Percentiles rank a stretch among this genome's conserved stretches.
Conservation (phyloP, 2,113 vertebrate genomes). For the Dicentrarchus labrax region DNA sequence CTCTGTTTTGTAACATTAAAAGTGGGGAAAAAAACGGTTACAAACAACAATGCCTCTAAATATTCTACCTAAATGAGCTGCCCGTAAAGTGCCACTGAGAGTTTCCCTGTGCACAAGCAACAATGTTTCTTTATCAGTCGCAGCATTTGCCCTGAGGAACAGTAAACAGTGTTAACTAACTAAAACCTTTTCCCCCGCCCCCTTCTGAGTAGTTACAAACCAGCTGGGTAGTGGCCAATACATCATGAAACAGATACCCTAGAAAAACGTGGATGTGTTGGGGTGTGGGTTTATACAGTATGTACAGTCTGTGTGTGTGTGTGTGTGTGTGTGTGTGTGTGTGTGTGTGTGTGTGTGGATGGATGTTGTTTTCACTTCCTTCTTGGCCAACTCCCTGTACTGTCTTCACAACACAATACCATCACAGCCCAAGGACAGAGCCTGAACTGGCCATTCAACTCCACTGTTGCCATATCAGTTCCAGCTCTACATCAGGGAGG, state of each 20-base stretch:
- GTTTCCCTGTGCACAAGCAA: not conserved
- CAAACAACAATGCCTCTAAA: not conserved
- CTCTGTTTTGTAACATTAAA: not conserved
- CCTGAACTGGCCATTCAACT: slow-evolving; percentile 36
- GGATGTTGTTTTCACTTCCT: slow-evolving; percentile 50
- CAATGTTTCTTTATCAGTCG: slow-evolving; percentile 4
- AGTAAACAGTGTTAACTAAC: slow-evolving; percentile 64
- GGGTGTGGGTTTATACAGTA: slow-evolving; percentile 11
- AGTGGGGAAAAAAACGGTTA: not conserved
- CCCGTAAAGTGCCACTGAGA: not conserved
- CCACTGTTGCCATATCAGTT: slow-evolving; percentile 38
- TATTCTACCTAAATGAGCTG: not conserved
- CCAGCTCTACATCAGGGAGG: slow-evolving; percentile 13
- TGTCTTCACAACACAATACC: slow-evolving; percentile 48
- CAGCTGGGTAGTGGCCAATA: slow-evolving; percentile 48
- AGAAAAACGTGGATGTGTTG: slow-evolving; percentile 18
- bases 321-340: too few relatives aligned
- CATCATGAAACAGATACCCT: slow-evolving; percentile 45
- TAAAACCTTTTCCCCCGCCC: slow-evolving; percentile 6
- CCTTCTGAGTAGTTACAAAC: slow-evolving; percentile 26
- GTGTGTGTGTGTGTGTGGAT: slow-evolving; percentile 25
- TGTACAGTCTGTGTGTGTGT: slow-evolving; percentile 21
- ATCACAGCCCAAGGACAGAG: slow-evolving; percentile 44
- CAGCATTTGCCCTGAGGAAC: slow-evolving; percentile 44
- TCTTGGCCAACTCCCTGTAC: slow-evolving; percentile 41